These are phyloP conservation scores for Schizopygopsis malacanthus DNA, from an alignment of 2,797 vertebrate genomes.

Conservation along the genomic window DNA sequence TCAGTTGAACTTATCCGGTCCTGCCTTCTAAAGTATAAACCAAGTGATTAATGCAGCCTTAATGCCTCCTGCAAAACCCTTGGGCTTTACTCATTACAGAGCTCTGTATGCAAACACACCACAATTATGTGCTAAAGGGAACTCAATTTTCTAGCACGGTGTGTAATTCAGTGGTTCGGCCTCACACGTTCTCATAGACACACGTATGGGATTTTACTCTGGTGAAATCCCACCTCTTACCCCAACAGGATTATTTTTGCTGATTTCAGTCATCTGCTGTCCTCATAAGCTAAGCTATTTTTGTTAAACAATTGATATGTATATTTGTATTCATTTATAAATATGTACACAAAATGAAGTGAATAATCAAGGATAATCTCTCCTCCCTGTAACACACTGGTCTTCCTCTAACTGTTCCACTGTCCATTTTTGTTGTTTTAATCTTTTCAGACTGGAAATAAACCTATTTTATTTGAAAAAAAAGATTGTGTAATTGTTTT, in stretches of 20 bases:
- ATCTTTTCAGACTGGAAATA: constrained; percentile 63
- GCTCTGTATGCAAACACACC: constrained; percentile 6
- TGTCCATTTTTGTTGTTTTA: constrained; percentile 58
- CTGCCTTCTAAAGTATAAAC: constrained; percentile 52
- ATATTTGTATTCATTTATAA: constrained; percentile 62
- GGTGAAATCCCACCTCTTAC: not conserved
- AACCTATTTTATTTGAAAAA: constrained; percentile 57
- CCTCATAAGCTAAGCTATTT: constrained; percentile 63
- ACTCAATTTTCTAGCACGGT: constrained; percentile 40
- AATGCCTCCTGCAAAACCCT: constrained; percentile 45
- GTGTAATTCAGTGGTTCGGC: constrained; percentile 27
- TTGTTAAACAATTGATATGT: constrained; percentile 63
- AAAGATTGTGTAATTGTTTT: no score
- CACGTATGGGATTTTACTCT: constrained; percentile 33
- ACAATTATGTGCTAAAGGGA: constrained; percentile 51
- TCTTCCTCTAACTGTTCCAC: constrained; percentile 58
- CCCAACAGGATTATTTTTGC: constrained; percentile 34
- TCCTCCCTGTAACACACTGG: constrained; percentile 53
- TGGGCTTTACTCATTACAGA: constrained; percentile 5
- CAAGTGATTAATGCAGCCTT: constrained; percentile 59
- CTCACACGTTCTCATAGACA: constrained; percentile 40
- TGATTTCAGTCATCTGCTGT: constrained; percentile 58
- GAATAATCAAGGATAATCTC: constrained; percentile 59
- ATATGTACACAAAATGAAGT: constrained; percentile 61
- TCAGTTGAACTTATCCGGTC: constrained; percentile 19